phyloP scores from a whole-genome alignment of 2,888 invertebrate genomes.

The Dasysyrphus albostriatus region DNA sequence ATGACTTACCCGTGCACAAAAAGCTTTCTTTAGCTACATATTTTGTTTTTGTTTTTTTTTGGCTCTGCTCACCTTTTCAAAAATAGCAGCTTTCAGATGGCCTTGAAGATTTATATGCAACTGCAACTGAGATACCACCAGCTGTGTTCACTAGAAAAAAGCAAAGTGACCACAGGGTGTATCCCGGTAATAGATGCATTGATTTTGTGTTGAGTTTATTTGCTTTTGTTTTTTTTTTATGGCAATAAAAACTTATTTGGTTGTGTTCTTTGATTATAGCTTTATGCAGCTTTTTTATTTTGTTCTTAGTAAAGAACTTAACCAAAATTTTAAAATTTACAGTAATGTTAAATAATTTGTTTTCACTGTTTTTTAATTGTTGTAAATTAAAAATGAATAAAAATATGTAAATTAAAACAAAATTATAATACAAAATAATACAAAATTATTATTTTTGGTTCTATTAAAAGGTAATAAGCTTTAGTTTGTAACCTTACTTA shows the following conservation, averaged over 20 bases:
- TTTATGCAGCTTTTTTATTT: conserved; percentile 23
- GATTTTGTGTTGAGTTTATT: background rate
- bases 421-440: background rate
- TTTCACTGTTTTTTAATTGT: background rate
- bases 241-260: conserved; percentile 17
- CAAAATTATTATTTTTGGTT: background rate
- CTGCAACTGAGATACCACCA: conserved; percentile 99
- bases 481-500: too few species aligned
- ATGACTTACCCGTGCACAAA: conserved; percentile 54
- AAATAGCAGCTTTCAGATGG: conserved; percentile 70
- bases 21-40: conserved; percentile 20
- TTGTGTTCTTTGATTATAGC: conserved; percentile 53
- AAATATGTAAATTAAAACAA: background rate
- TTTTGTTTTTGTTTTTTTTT: conserved; percentile 42
- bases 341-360: conserved; percentile 40
- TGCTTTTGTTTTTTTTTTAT: background rate
- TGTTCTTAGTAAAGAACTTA: conserved; percentile 33
- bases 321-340: conserved; percentile 42
- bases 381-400: background rate
- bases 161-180: conserved; percentile 98
- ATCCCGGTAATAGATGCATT: conserved; percentile 91
- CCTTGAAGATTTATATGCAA: conserved; percentile 78
- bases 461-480: background rate
- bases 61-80: conserved; percentile 14
- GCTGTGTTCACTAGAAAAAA: conserved; percentile 95